Conservation (phyloP, 2,113 vertebrate genomes). For the Callithrix jacchus region DNA sequence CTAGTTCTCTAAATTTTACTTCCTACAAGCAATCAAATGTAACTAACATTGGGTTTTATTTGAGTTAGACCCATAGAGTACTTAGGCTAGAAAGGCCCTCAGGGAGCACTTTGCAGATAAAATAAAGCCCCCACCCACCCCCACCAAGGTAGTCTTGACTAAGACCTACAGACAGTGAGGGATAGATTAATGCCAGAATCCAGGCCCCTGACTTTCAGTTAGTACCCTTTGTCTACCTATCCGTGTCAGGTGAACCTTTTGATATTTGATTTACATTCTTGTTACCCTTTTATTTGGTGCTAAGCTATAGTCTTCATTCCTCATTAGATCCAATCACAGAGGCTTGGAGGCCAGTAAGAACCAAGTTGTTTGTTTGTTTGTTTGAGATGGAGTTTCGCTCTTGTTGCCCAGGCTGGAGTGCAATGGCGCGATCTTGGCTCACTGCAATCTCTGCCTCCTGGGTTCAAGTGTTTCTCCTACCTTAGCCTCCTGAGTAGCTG, state of each 20-base stretch:
- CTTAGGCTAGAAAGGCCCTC: background rate
- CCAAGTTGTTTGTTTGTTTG: background rate
- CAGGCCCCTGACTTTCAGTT: background rate
- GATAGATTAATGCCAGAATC: background rate
- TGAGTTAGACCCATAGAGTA: background rate
- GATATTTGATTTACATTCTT: background rate
- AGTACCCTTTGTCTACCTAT: background rate
- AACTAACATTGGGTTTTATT: background rate
- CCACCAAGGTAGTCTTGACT: background rate
- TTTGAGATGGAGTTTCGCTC: too few species aligned
- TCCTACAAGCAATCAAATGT: background rate
- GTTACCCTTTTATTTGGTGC: background rate
- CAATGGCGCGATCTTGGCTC: too few species aligned
- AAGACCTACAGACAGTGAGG: background rate
- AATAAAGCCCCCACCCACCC: too few species aligned
- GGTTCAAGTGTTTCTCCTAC: too few species aligned
- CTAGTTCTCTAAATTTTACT: background rate
- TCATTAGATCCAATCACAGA: background rate
- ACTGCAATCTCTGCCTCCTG: too few species aligned
- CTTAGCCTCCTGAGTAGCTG: too few species aligned
- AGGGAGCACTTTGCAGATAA: background rate
- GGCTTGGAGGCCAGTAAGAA: background rate
- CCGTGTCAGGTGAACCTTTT: background rate
- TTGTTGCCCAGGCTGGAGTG: too few species aligned
- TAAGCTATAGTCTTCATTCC: background rate